Percentiles rank a stretch among this genome's conserved stretches.
Evolutionary conservation across 2,888 invertebrate species (phyloP).

Genomic region (Tenthredo scrophulariae): DNA sequence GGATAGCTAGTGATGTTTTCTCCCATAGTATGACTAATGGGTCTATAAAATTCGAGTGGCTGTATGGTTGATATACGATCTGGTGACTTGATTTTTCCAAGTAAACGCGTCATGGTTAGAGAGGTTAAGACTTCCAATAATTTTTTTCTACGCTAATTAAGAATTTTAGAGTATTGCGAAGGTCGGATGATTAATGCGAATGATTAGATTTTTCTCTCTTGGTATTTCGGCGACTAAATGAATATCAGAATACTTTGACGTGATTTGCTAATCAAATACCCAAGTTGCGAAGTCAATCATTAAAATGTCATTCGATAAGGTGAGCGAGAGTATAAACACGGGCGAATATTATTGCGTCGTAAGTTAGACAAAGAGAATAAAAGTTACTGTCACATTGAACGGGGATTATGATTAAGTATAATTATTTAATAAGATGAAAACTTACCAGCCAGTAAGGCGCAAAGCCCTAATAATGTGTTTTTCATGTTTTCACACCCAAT

Average conservation of each 20-base stretch:
- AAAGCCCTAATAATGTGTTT: constrained; percentile 74
- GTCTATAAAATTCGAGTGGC: not conserved
- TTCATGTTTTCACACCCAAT: constrained; percentile 72
- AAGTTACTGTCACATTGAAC: not conserved
- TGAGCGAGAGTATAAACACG: constrained; percentile 22
- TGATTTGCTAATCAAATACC: not conserved
- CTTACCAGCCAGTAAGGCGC: constrained; percentile 79
- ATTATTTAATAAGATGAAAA: constrained; percentile 54
- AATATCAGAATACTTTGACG: constrained; percentile 8
- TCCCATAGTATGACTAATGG: constrained; percentile 29
- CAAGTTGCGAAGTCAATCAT: not conserved
- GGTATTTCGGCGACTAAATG: not conserved
- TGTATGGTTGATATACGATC: not conserved
- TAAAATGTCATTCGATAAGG: not conserved
- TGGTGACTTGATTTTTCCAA: not conserved
- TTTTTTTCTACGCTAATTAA: not conserved
- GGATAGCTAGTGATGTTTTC: constrained; percentile 42
- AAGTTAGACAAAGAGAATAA: constrained; percentile 52
- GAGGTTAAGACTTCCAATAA: not conserved
- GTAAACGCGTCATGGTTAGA: not conserved
- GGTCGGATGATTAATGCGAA: not conserved
- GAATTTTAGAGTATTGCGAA: not conserved
- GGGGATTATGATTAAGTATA: not conserved
- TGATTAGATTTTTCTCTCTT: not conserved
- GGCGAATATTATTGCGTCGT: constrained; percentile 17